Conservation (phyloP, 2,797 vertebrate species). For the Hoplostethus mediterraneus region DNA sequence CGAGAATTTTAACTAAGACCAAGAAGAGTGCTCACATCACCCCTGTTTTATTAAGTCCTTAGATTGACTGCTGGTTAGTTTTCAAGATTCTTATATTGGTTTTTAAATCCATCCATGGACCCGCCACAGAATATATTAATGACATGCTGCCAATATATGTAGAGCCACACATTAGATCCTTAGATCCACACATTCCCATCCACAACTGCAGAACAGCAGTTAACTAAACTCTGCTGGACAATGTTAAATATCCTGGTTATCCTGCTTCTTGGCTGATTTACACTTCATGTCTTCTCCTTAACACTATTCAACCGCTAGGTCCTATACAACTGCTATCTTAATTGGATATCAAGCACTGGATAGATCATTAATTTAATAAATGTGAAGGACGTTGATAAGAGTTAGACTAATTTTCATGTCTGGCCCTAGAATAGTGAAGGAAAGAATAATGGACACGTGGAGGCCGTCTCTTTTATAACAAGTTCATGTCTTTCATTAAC, state of each 20-base stretch:
- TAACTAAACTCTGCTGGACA: constrained; percentile 28
- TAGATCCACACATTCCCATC: background rate
- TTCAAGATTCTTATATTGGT: constrained; percentile 15
- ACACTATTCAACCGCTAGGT: constrained; percentile 44
- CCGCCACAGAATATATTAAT: background rate
- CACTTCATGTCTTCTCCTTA: constrained; percentile 29
- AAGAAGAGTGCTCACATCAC: background rate
- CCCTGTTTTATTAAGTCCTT: background rate
- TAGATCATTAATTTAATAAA: constrained; percentile 67
- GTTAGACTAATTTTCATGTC: constrained; percentile 43
- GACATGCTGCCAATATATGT: constrained; percentile 8
- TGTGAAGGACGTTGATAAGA: constrained; percentile 61
- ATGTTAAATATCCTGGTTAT: constrained; percentile 2
- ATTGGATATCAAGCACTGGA: constrained; percentile 66
- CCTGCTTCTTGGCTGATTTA: constrained; percentile 27
- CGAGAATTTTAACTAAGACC: background rate
- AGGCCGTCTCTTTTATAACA: background rate
- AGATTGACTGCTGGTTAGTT: background rate
- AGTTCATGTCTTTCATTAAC: constrained; percentile 7
- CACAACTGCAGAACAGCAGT: constrained; percentile 16
- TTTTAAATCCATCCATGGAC: constrained; percentile 10
- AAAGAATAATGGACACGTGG: constrained; percentile 28
- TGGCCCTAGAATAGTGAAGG: constrained; percentile 40
- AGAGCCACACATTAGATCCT: background rate
- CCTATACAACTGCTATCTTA: constrained; percentile 60